A percentile compares a stretch with the other conserved stretches of the same genome.
Evolutionary conservation across 2,797 vertebrate genomes (phyloP).

Genomic region (Enteromius unitaeniatus): DNA sequence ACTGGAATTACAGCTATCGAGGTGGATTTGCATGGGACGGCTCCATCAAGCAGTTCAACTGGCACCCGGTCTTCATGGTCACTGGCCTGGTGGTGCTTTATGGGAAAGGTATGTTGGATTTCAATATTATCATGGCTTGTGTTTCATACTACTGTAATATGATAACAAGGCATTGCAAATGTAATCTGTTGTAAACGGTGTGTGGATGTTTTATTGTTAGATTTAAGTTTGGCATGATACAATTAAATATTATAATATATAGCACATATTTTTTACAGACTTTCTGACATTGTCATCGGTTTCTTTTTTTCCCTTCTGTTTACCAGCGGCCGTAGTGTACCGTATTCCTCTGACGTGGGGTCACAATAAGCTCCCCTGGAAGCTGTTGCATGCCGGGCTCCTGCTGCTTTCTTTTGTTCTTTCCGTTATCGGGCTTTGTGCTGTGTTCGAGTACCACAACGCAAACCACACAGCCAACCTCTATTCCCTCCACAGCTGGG

Average conservation of each 20-base stretch:
- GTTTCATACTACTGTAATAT: not conserved
- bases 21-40: constrained; percentile 88
- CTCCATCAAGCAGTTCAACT: constrained; percentile 83
- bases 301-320: not conserved
- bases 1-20: constrained; percentile 83
- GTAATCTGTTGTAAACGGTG: not conserved
- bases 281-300: constrained; percentile 60
- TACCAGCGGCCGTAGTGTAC: constrained; percentile 85
- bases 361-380: constrained; percentile 87
- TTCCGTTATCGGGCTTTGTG: constrained; percentile 83
- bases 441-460: constrained; percentile 86
- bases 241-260: not conserved
- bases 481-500: constrained; percentile 95
- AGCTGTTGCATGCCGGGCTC: constrained; percentile 80
- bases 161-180: not conserved
- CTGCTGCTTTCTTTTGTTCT: constrained; percentile 79
- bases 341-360: constrained; percentile 85
- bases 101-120: constrained; percentile 80
- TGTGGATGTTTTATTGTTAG: not conserved
- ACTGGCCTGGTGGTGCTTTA: constrained; percentile 87
- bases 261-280: not conserved
- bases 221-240: not conserved
- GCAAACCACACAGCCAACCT: constrained; percentile 73
- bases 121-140: not conserved
- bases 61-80: constrained; percentile 94